Evolutionary conservation across 92 coral and sea anemone species (phyloP).

Genomic region (Heteractis magnifica): DNA sequence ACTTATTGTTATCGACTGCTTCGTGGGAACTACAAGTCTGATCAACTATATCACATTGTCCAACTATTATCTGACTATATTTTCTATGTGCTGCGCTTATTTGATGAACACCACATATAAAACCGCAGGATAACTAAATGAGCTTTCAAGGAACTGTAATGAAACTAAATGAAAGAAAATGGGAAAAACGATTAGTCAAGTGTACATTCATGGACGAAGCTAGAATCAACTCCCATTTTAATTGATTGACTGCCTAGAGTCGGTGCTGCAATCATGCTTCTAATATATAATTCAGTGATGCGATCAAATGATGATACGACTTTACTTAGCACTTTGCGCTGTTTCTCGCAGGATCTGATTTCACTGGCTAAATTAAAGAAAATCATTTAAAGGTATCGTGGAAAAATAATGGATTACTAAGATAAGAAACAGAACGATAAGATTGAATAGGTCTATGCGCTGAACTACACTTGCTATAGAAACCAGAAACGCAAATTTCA

Average conservation of each 20-base stretch:
- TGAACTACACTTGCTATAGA: not conserved
- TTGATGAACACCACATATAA: not conserved
- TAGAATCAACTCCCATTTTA: not conserved
- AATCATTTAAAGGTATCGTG: not conserved
- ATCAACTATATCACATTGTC: not conserved
- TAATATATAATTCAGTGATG: not conserved
- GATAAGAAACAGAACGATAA: not conserved
- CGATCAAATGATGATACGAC: not conserved
- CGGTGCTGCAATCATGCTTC: not conserved
- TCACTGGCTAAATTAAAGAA: not conserved
- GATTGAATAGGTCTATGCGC: not conserved
- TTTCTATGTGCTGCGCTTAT: not conserved
- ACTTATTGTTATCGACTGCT: not conserved
- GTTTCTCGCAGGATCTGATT: not conserved
- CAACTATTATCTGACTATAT: not conserved
- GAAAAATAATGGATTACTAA: not conserved
- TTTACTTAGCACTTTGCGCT: not conserved
- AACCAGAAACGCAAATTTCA: not conserved
- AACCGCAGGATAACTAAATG: too few relatives aligned
- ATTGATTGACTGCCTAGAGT: not conserved
- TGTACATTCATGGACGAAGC: too few relatives aligned
- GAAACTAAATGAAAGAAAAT: too few relatives aligned
- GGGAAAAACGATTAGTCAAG: too few relatives aligned
- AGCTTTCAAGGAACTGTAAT: too few relatives aligned
- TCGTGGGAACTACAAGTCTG: not conserved